A percentile compares a stretch with the other conserved stretches of the same genome.
phyloP scores from a whole-genome alignment of 2,113 vertebrate species.

The Hippocampus barbouri region DNA sequence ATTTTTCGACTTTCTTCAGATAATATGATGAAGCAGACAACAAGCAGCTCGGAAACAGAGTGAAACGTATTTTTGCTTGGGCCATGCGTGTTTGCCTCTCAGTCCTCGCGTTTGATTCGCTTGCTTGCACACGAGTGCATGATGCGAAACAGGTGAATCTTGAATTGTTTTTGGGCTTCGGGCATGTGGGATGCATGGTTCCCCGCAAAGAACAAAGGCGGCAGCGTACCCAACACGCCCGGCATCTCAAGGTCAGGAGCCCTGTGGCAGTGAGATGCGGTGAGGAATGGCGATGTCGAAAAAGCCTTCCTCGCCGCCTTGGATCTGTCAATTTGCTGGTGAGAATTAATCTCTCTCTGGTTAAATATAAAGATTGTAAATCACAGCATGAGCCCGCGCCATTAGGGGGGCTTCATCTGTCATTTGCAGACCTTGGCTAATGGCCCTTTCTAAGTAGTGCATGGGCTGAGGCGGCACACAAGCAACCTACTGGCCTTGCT shows the following conservation, averaged over 20 bases:
- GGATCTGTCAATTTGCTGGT: constrained; percentile 63
- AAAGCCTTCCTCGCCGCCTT: constrained; percentile 48
- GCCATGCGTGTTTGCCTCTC: not conserved
- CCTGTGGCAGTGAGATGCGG: constrained; percentile 45
- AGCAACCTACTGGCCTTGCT: constrained; percentile 42
- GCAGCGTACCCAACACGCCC: constrained; percentile 41
- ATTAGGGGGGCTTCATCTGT: constrained; percentile 64
- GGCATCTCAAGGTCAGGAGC: constrained; percentile 61
- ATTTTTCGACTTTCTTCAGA: not conserved
- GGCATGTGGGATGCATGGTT: constrained; percentile 23
- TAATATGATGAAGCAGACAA: constrained; percentile 45
- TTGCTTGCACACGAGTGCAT: constrained; percentile 18
- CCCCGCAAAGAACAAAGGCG: constrained; percentile 39
- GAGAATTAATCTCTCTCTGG: constrained; percentile 70
- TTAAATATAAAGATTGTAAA: constrained; percentile 75
- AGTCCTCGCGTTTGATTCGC: constrained; percentile 39
- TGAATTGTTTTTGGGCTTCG: constrained; percentile 24
- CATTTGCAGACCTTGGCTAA: constrained; percentile 62
- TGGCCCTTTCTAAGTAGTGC: constrained; percentile 58
- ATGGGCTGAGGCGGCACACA: constrained; percentile 40
- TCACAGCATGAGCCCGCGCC: constrained; percentile 60
- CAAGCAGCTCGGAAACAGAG: constrained; percentile 28
- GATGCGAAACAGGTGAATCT: constrained; percentile 30
- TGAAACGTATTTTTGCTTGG: not conserved
- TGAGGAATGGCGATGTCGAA: constrained; percentile 59